Percentiles rank a stretch among this genome's conserved stretches.
These are phyloP conservation scores for Sesia bembeciformis DNA, from an alignment of 2,888 invertebrate genomes.

Conservation along the genomic window DNA sequence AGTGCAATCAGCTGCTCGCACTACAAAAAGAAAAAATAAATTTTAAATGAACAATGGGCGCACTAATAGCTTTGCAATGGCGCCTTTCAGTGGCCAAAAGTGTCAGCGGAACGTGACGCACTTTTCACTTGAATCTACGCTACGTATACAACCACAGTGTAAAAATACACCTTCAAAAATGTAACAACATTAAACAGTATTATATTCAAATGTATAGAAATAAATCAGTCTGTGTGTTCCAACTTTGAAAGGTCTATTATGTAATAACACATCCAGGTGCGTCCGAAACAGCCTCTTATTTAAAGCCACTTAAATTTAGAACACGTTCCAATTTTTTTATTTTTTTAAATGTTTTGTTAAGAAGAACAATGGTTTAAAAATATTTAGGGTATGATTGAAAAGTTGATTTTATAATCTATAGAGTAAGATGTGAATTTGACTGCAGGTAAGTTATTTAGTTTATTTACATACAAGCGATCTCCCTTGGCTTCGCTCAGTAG, in stretches of 20 bases:
- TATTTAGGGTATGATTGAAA: no score
- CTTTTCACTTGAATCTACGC: slow-evolving; percentile 3
- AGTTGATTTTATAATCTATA: no score
- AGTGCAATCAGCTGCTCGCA: neutral
- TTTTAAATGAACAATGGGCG: slow-evolving; percentile 18
- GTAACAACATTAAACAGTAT: neutral
- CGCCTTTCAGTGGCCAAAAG: slow-evolving; percentile 18
- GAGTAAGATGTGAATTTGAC: no score
- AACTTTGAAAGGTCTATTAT: neutral
- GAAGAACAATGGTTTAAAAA: no score
- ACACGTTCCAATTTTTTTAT: slow-evolving; percentile 20
- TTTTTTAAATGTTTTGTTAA: slow-evolving; percentile 9
- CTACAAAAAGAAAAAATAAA: slow-evolving; percentile 1
- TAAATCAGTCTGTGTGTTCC: neutral
- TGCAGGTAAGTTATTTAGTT: no score
- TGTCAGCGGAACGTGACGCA: neutral
- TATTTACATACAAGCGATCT: no score
- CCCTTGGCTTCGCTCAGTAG: no score
- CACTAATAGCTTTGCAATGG: slow-evolving; percentile 33
- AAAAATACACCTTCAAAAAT: neutral
- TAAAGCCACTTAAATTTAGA: slow-evolving; percentile 19
- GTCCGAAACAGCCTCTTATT: slow-evolving; percentile 1
- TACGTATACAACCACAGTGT: neutral
- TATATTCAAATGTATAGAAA: neutral
- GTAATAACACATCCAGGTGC: slow-evolving; percentile 11